Evolutionary conservation across 2,797 vertebrate genomes (phyloP).

Genomic region (Sebastes trivittatus): DNA sequence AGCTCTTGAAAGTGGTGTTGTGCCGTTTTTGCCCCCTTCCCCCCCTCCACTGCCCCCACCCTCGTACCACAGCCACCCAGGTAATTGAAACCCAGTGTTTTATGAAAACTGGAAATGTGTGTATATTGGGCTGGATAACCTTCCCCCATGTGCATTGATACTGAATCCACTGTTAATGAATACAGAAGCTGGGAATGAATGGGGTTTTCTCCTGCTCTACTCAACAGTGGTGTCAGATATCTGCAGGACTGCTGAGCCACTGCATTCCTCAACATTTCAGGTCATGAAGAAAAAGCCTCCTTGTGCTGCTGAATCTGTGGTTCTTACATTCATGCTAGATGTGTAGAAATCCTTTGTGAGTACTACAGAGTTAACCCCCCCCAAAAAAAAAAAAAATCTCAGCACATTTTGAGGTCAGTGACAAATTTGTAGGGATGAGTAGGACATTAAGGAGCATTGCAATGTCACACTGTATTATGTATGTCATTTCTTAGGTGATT

Average conservation of each 20-base stretch:
- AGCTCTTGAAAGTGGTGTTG: conserved; percentile 75
- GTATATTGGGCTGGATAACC: conserved; percentile 46
- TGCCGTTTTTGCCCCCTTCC: conserved; percentile 30
- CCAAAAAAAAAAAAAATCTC: conserved; percentile 8
- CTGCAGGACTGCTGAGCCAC: conserved; percentile 70
- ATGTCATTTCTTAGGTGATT: conserved; percentile 18
- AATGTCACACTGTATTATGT: conserved; percentile 18
- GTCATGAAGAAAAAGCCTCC: conserved; percentile 36
- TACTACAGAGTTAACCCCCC: not conserved
- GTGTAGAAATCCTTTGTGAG: conserved; percentile 29
- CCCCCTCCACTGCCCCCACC: not conserved
- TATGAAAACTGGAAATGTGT: conserved; percentile 70
- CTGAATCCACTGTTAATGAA: conserved; percentile 74
- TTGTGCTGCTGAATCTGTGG: conserved; percentile 59
- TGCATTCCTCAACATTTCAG: conserved; percentile 75
- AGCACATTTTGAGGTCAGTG: not conserved
- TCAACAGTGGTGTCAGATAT: conserved; percentile 76
- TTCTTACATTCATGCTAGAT: conserved; percentile 51
- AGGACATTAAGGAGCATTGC: not conserved
- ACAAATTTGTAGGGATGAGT: conserved; percentile 5
- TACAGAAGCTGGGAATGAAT: conserved; percentile 76
- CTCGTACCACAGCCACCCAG: conserved; percentile 41
- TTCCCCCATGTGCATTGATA: conserved; percentile 66
- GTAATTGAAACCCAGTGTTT: conserved; percentile 73
- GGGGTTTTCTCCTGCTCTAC: conserved; percentile 57